Conservation (phyloP, 2,113 vertebrate species). For the Gallinago paraguaiae region DNA sequence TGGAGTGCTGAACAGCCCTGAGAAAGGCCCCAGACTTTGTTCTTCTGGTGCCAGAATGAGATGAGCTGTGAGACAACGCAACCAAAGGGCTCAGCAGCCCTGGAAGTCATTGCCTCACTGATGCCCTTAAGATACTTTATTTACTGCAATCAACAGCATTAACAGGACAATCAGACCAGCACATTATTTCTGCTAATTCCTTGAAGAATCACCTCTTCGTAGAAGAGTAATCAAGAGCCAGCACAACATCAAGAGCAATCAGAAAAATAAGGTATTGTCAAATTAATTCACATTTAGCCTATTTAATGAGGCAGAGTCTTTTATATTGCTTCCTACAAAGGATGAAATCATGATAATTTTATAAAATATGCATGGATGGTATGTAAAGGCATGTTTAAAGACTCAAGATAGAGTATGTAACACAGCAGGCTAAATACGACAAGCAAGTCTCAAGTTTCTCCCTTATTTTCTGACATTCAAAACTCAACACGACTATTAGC, state of each 20-base stretch:
- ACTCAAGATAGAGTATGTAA: neutral
- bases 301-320: neutral
- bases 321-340: neutral
- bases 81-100: neutral
- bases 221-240: neutral
- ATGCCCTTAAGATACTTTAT: neutral
- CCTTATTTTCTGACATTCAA: neutral
- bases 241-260: neutral
- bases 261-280: neutral
- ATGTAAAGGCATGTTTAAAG: neutral
- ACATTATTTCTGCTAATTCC: neutral
- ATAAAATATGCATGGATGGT: neutral
- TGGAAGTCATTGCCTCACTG: neutral
- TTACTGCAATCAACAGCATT: neutral
- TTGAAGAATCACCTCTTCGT: neutral
- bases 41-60: neutral
- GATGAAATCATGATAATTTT: neutral
- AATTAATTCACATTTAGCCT: neutral
- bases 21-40: neutral
- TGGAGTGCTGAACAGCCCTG: accelerated
- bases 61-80: neutral
- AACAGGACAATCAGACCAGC: neutral
- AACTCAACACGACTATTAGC: neutral
- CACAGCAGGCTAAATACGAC: neutral
- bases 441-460: neutral